Base-by-base conservation (phyloP, 1,140 invertebrate genomes). In the Drosophila azteca region DNA sequence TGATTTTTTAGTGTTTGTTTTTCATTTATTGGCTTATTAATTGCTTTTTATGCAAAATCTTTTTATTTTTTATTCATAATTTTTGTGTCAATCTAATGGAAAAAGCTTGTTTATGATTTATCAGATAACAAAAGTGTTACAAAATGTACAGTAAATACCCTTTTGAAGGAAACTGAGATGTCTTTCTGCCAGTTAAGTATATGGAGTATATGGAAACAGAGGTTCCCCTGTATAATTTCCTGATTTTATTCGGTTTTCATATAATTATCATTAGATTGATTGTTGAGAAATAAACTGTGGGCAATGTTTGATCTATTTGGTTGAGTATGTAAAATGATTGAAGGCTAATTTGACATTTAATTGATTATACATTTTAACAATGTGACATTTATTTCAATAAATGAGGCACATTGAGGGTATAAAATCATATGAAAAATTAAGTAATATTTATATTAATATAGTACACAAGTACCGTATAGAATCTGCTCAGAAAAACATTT, bases 91-190 rank as follows among this genome's bases (percentile, higher is more conserved):
- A 22, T 26, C 46, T 44, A 65, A 65, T 65, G 49, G 62, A 46
- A 58, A 65, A 59, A 59, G 54, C 62, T 50, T 65, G 62, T 65
- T 45, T 15, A 20, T 31, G 8, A 13, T 20, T 20, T 44, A 4
- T 11, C 6, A 11, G 26, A 41, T 58, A 31, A 29, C 43, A 15
- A 6, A 17, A n/a, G 45, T 26, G 15, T 17, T 11, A 9, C 6
- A 4, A 9, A 39, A 13, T 5, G 35, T 39, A 39, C 11, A 22
- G 24, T 51, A 3, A 17, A 9, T 0, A 5, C 17, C 17, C 35
- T 49, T 24, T 24, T 22, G 39, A 20, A 11, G 50, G 15, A 29
- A 1, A 35, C 8, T 35, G 8, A 3, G 8, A 35, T 35, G 8
- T 31, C 9, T 0, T 31, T 31, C 3, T 31, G 9, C 31, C 8